phyloP scores from a whole-genome alignment of 2,888 invertebrate genomes.

The Trichogramma dendrolimi region DNA sequence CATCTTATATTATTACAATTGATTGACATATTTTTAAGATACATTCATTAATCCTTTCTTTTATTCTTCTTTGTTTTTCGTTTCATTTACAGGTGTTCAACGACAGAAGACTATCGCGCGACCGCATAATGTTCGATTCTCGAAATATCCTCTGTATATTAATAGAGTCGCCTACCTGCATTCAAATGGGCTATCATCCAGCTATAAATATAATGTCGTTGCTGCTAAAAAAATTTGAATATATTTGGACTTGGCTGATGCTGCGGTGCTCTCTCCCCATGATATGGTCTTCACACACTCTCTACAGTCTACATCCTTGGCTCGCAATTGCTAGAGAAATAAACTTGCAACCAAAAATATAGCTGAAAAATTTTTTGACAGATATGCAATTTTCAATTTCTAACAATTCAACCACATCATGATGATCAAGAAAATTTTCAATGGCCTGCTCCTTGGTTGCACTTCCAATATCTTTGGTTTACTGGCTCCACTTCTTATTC shows the following conservation, averaged over 20 bases:
- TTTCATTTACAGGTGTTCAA: too few relatives aligned
- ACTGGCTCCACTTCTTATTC: constrained; percentile 52
- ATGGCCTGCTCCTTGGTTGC: constrained; percentile 41
- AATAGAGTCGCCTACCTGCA: constrained; percentile 22
- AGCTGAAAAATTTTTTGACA: too few relatives aligned
- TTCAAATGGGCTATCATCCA: constrained; percentile 17
- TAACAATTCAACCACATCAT: constrained; percentile 3
- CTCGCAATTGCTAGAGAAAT: constrained; percentile 9
- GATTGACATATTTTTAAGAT: too few relatives aligned
- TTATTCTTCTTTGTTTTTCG: too few relatives aligned
- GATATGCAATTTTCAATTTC: too few relatives aligned
- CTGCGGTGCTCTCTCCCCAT: constrained; percentile 10
- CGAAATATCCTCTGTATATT: constrained; percentile 23
- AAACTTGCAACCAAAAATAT: constrained; percentile 1
- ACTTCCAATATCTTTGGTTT: constrained; percentile 46
- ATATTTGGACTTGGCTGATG: constrained; percentile 18
- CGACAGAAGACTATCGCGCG: too few relatives aligned
- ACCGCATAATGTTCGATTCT: constrained; percentile 16
- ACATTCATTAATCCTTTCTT: too few relatives aligned
- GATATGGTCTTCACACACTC: constrained; percentile 23
- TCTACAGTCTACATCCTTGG: constrained; percentile 4
- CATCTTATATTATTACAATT: too few relatives aligned
- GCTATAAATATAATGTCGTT: constrained; percentile 26
- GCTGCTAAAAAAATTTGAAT: constrained; percentile 22
- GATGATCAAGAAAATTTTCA: constrained; percentile 42